phyloP scores from a whole-genome alignment of 2,113 vertebrate species.

The Xenopus tropicalis region UCB_Xtro_10.0 CM004451.2:6051001-6051500 shows the following conservation, averaged over 20 bases:
- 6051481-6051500: conserved; percentile 68
- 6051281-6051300: conserved; percentile 63
- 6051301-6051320: conserved; percentile 66
- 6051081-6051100: conserved; percentile 47
- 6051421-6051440: not conserved
- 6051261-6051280: conserved; percentile 66
- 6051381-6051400: conserved; percentile 57
- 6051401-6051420: conserved; percentile 45
- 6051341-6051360: conserved; percentile 59
- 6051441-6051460: conserved; percentile 52
- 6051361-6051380: conserved; percentile 57
- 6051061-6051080: not conserved
- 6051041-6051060: not conserved
- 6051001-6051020: not conserved
- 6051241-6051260: conserved; percentile 67
- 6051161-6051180: not conserved
- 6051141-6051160: conserved; percentile 1
- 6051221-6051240: conserved; percentile 55
- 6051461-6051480: conserved; percentile 65
- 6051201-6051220: not conserved
- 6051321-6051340: conserved; percentile 77
- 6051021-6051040: conserved; percentile 4
- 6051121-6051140: conserved; percentile 52
- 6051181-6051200: not conserved
- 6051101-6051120: conserved; percentile 54